phyloP scores from a whole-genome alignment of 2,888 invertebrate species.

The Ceratothoa steindachneri region DNA sequence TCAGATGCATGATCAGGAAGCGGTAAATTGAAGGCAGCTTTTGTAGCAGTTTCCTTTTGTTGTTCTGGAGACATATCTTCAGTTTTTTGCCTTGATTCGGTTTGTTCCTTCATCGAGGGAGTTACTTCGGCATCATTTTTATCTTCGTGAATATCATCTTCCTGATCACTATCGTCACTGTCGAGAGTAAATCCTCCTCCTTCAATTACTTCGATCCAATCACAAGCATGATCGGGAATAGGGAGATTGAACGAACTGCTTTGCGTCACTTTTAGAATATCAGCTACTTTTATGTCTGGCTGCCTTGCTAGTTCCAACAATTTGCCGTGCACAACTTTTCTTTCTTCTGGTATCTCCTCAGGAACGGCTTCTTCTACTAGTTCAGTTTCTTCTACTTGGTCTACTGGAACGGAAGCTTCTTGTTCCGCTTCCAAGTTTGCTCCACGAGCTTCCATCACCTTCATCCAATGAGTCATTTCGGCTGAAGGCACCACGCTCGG shows the following conservation, averaged over 20 bases:
- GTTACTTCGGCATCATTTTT: background rate
- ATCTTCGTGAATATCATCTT: background rate
- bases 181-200: slow-evolving; percentile 33
- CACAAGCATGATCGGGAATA: slow-evolving; percentile 13
- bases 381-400: background rate
- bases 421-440: background rate
- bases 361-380: background rate
- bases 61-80: background rate
- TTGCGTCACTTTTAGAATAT: background rate
- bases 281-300: background rate
- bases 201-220: slow-evolving; percentile 19
- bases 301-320: background rate
- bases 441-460: slow-evolving; percentile 24
- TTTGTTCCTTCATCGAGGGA: too few species aligned
- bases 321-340: background rate
- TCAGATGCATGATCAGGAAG: slow-evolving; percentile 41
- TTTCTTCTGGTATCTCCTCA: background rate
- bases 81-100: too few species aligned
- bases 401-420: background rate
- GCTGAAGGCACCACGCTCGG: slow-evolving; percentile 18
- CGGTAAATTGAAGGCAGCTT: slow-evolving; percentile 19
- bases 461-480: slow-evolving; percentile 32
- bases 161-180: slow-evolving; percentile 24
- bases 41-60: background rate
- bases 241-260: slow-evolving; percentile 7